These are phyloP conservation scores for Engraulis encrasicolus DNA, from an alignment of 2,113 vertebrate genomes.

Conservation along the genomic window DNA sequence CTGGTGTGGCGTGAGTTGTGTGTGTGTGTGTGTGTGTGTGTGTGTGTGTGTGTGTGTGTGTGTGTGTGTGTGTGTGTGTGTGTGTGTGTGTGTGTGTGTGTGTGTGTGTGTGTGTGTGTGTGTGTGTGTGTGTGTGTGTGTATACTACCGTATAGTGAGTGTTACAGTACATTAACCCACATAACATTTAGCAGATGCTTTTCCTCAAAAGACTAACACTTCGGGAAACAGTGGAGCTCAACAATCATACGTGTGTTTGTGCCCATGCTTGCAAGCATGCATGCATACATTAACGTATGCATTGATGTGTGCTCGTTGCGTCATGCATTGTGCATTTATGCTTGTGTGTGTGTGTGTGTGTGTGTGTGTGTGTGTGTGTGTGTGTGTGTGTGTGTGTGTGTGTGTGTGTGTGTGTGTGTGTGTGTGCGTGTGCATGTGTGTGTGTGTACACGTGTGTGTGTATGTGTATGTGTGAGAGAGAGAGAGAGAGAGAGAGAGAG, in stretches of 20 bases:
- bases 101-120: not conserved
- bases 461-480: not conserved
- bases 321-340: not conserved
- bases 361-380: not conserved
- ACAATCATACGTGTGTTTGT: not conserved
- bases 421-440: not conserved
- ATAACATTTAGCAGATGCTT: no score
- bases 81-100: not conserved
- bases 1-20: not conserved
- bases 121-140: no score
- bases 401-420: not conserved
- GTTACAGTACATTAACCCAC: no score
- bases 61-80: not conserved
- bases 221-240: no score
- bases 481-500: no score
- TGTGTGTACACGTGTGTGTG: not conserved
- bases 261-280: not conserved
- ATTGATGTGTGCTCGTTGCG: not conserved
- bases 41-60: not conserved
- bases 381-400: not conserved
- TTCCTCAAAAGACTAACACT: no score
- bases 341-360: not conserved
- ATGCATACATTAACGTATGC: not conserved
- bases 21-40: slow-evolving; percentile 7
- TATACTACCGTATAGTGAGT: no score